Percentiles rank a stretch among this genome's conserved stretches.
phyloP scores from a whole-genome alignment of 2,888 invertebrate genomes.

The Rhagonycha fulva region DNA sequence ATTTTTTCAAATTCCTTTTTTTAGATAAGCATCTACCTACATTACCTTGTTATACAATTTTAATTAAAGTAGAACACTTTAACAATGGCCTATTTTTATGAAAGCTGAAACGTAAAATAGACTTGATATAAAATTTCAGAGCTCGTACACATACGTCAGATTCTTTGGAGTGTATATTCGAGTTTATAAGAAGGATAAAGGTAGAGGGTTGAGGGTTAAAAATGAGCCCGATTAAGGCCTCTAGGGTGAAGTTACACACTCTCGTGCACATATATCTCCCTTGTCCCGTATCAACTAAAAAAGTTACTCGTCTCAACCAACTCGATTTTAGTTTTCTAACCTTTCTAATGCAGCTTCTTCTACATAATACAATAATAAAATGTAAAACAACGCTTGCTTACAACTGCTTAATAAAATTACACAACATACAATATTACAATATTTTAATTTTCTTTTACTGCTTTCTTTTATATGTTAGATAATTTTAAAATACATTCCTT shows the following conservation, averaged over 20 bases:
- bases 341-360: slow-evolving; percentile 24
- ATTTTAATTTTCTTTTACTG: background rate
- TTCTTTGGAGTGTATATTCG: slow-evolving; percentile 34
- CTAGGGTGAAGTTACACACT: slow-evolving; percentile 45
- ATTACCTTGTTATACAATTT: background rate
- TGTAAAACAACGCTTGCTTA: background rate
- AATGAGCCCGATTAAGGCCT: slow-evolving; percentile 47
- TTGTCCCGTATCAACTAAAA: slow-evolving; percentile 33
- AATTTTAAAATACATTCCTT: background rate
- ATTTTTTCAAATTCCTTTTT: background rate
- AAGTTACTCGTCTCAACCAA: slow-evolving; percentile 34
- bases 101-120: slow-evolving; percentile 13
- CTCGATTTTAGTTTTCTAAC: slow-evolving; percentile 30
- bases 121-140: slow-evolving; percentile 26
- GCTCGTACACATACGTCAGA: slow-evolving; percentile 26
- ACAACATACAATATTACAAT: background rate
- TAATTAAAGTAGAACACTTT: background rate
- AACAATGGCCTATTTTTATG: slow-evolving; percentile 1
- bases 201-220: slow-evolving; percentile 42
- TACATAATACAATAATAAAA: background rate
- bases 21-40: background rate
- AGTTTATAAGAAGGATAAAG: slow-evolving; percentile 39
- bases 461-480: background rate
- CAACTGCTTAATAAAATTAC: background rate
- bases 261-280: slow-evolving; percentile 44